These are phyloP conservation scores for Prorops nasuta DNA, from an alignment of 1,140 invertebrate genomes.

Conservation along the genomic window DNA sequence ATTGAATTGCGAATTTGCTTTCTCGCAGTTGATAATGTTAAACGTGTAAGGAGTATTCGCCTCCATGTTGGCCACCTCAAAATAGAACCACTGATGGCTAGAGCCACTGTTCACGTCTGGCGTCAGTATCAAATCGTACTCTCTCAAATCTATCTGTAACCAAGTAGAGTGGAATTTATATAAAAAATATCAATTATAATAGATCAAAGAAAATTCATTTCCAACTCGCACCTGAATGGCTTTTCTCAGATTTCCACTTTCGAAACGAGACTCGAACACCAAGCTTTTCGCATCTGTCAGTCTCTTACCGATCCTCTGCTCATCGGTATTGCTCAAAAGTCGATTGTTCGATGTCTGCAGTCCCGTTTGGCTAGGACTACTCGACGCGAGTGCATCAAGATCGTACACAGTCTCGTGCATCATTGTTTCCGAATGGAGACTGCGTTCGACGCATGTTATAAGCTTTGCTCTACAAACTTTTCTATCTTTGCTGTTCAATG, in stretches of 20 bases:
- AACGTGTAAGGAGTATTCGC: conserved; percentile 73
- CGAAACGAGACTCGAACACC: conserved; percentile 85
- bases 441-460: conserved; percentile 61
- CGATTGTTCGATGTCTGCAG: conserved; percentile 19
- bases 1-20: conserved; percentile 86
- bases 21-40: conserved; percentile 91
- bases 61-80: conserved; percentile 83
- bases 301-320: conserved; percentile 59
- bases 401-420: conserved; percentile 73
- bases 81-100: conserved; percentile 92
- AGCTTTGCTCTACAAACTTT: conserved; percentile 65
- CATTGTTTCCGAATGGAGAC: conserved; percentile 60
- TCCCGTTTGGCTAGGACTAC: conserved; percentile 6
- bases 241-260: conserved; percentile 86
- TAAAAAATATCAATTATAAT: conserved; percentile 10
- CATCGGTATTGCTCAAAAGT: conserved; percentile 59
- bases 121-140: conserved; percentile 85
- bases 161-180: conserved; percentile 8
- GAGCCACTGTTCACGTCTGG: conserved; percentile 81
- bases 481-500: conserved; percentile 64
- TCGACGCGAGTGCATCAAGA: conserved; percentile 61
- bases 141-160: conserved; percentile 65
- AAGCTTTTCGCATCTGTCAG: conserved; percentile 59
- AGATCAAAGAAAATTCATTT: background rate
- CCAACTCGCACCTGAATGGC: conserved; percentile 69